Evolutionary conservation across 2,797 vertebrate species (phyloP).

Genomic region (Spheniscus humboldti): DNA sequence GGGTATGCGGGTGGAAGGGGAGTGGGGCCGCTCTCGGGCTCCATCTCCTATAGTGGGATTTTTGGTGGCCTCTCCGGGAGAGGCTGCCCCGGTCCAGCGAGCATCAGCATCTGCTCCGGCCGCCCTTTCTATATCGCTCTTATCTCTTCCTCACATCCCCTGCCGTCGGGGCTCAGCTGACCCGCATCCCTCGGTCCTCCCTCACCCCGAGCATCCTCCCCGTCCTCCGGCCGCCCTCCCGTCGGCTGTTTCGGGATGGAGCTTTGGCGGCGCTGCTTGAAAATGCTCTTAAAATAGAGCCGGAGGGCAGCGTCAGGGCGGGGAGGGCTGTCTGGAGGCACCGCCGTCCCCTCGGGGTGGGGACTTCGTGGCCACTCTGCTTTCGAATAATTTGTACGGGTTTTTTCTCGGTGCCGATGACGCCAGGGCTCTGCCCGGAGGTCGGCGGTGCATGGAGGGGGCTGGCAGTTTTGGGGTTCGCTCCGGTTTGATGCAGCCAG

Average conservation of each 20-base stretch:
- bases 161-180: rapidly evolving
- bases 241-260: background rate
- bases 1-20: background rate
- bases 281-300: background rate
- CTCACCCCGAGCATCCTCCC: background rate
- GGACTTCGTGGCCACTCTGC: background rate
- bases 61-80: background rate
- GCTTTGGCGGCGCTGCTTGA: background rate
- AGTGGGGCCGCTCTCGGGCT: background rate
- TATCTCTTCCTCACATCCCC: background rate
- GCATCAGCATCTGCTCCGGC: background rate
- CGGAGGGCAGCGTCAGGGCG: background rate
- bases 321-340: background rate
- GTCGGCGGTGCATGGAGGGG: rapidly evolving
- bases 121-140: rapidly evolving
- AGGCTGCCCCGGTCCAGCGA: rapidly evolving
- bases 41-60: rapidly evolving
- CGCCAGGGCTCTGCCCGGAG: background rate
- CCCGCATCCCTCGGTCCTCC: rapidly evolving
- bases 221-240: background rate
- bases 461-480: background rate
- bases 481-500: rapidly evolving
- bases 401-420: rapidly evolving
- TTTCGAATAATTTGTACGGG: background rate
- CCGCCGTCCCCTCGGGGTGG: background rate